These are phyloP conservation scores for Plagodis pulveraria DNA, from an alignment of 2,888 invertebrate species.

Conservation along the genomic window DNA sequence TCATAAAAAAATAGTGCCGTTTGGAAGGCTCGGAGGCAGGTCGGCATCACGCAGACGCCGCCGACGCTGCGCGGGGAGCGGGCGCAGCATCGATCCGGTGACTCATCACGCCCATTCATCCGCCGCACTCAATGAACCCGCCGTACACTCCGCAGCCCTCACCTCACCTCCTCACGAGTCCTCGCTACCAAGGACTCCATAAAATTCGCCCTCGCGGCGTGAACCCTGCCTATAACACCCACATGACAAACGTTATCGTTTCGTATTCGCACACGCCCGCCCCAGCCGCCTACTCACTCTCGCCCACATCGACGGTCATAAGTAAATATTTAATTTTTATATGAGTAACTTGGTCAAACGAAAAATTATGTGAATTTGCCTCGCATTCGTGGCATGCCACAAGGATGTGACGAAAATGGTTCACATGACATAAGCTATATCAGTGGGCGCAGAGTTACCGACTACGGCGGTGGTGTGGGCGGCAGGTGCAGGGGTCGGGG, in stretches of 20 bases:
- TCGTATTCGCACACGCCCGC: conserved; percentile 43
- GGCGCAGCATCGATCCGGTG: conserved; percentile 74
- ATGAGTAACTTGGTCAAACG: not conserved
- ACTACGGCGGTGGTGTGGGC: conserved; percentile 41
- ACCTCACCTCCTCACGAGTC: conserved; percentile 60
- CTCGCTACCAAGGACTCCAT: conserved; percentile 75
- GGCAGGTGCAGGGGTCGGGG: conserved; percentile 55
- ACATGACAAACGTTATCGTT: conserved; percentile 59
- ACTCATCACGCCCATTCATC: conserved; percentile 82
- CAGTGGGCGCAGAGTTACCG: conserved; percentile 20
- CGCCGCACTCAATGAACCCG: conserved; percentile 80
- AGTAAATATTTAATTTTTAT: conserved; percentile 13
- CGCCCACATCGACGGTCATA: conserved; percentile 1
- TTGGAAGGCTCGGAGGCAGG: conserved; percentile 29
- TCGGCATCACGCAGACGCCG: conserved; percentile 31
- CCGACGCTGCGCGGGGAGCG: conserved; percentile 13
- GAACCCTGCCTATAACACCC: conserved; percentile 65
- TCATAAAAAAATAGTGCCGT: conserved; percentile 40
- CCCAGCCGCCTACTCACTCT: not conserved
- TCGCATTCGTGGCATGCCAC: conserved; percentile 4
- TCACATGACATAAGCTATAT: conserved; percentile 18
- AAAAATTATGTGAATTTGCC: conserved; percentile 5
- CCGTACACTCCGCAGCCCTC: conserved; percentile 51
- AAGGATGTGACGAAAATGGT: conserved; percentile 23
- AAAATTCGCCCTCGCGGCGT: conserved; percentile 66